Evolutionary conservation across 2,888 invertebrate genomes (phyloP), one percentile per base, ranked within the genome.

Genomic region (Mechanitis messenoides): DNA sequence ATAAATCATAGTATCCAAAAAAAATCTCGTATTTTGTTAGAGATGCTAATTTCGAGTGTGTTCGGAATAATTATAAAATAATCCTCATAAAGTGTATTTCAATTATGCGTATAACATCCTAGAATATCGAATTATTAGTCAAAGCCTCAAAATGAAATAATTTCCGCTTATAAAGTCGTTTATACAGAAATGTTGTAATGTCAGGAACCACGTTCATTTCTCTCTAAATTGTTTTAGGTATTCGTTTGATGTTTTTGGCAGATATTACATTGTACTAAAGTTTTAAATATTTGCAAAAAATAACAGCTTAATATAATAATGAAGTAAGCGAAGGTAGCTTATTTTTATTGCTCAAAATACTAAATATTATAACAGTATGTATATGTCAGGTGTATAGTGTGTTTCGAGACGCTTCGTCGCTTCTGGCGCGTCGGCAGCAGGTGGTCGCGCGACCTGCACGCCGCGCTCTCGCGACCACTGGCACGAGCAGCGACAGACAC

Each of bases 361-460:
- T 20, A 20, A 20, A 20, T 20, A 20, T 20, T 20, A 20, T 20
- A 20, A 20, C 20, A 20, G 28, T 4, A 31, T 50, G 1, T 7
- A 5, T 11, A 33, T 57, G 42, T 0, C 77, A 95, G 94, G 95
- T 95, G 1, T 92, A 92, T 87, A 91, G 92, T 7, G 94, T 96
- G 3, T 95, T 96, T 75, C 90, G 93, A n/a, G 95, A 95, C 75
- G 92, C 93, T 20, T 0, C 94, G 94, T 61, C 91, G 93, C 1
- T 94, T 94, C 79, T 95, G 94, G 94, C 91, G 94, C 7, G 93
- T 94, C 2, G 92, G 94, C 73, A 93, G 85, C 74, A 94, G 94
- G 77, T 93, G 93, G 80, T 92, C 93, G 2, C 92, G 93, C 35
- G 90, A 91, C 66, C 79, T 87, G n/a, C 75, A 90, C 47, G 65